phyloP scores from a whole-genome alignment of 2,888 invertebrate genomes.

The Ctena decussata region DNA sequence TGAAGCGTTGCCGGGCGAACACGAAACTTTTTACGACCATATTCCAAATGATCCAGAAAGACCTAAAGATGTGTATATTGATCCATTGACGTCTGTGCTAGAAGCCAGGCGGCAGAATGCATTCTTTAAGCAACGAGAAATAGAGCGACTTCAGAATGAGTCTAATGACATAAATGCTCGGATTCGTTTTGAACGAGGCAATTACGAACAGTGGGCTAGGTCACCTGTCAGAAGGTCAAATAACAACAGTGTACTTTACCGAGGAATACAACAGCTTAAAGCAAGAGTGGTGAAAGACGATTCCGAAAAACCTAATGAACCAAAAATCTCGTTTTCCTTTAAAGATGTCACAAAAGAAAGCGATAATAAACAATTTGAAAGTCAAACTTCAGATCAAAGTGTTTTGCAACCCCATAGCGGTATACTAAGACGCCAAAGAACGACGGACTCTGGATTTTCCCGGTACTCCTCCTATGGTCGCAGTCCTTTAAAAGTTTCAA shows the following conservation, averaged over 20 bases:
- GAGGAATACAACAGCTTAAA: conserved; percentile 59
- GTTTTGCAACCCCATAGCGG: not conserved
- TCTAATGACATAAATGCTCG: not conserved
- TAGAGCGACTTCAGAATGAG: not conserved
- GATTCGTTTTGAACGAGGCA: conserved; percentile 40
- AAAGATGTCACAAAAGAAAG: not conserved
- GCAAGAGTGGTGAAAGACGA: conserved; percentile 25
- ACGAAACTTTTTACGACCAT: no score
- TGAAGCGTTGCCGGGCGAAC: no score
- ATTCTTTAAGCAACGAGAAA: not conserved
- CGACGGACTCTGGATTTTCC: not conserved
- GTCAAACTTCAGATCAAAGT: not conserved
- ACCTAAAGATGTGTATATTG: no score
- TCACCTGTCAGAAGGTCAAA: conserved; percentile 41
- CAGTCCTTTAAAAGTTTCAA: not conserved
- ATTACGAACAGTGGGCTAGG: conserved; percentile 66
- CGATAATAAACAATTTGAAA: not conserved
- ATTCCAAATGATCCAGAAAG: no score
- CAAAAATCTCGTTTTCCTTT: not conserved
- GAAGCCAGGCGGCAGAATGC: not conserved
- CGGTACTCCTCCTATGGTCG: not conserved
- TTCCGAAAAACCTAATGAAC: not conserved
- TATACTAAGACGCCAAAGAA: not conserved
- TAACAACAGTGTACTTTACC: conserved; percentile 29
- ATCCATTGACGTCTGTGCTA: not conserved